Evolutionary conservation across 2,797 vertebrate species (phyloP), one percentile per base, ranked within the genome.

Genomic region (Paramormyrops hopkinsi): DNA sequence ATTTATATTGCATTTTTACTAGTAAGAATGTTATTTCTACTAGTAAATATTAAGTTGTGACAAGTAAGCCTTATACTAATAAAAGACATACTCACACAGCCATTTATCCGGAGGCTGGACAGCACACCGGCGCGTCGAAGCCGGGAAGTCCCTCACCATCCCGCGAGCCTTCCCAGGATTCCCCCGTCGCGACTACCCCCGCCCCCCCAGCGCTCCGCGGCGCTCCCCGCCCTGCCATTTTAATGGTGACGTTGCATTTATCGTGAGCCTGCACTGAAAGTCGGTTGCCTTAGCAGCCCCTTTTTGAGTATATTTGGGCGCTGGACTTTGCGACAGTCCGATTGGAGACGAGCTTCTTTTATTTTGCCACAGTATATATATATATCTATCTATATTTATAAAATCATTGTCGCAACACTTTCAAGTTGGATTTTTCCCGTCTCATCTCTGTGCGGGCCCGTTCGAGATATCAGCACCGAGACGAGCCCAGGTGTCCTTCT

Each of bases 161-260:
- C 46, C 19, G 84, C 25, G 46, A 84, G 33, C 53, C 79, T 89
- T 84, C 88, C 88, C 88, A 89, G 88, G 88, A 89, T 89, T 84
- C 88, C 79, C 76, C 73, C 37, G 73, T 14, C 14, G 17, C 73
- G 73, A 17, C 73, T 44, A 41, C 25, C 73, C 8, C 62, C 62
- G 25, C 62, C 62, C 29, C 29, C 73, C 73, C 73, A 76, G 69
- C 33, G 14, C 33, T 73, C 69, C 69, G 59, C 29, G 3, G 29
- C 29, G 65, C 65, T 73, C 73, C 73, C 88, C 85, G 84, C 88
- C 88, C 89, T 79, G 87, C 89, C 88, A 88, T 90, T 88, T 90
- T 88, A 90, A 86, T 90, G 88, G 54, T 89, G 90, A 91, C 89
- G 89, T 91, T 90, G 86, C 89, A 90, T 88, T 90, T 90, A 91